Conservation (phyloP, 2,113 vertebrate species). For the Alectura lathami region DNA sequence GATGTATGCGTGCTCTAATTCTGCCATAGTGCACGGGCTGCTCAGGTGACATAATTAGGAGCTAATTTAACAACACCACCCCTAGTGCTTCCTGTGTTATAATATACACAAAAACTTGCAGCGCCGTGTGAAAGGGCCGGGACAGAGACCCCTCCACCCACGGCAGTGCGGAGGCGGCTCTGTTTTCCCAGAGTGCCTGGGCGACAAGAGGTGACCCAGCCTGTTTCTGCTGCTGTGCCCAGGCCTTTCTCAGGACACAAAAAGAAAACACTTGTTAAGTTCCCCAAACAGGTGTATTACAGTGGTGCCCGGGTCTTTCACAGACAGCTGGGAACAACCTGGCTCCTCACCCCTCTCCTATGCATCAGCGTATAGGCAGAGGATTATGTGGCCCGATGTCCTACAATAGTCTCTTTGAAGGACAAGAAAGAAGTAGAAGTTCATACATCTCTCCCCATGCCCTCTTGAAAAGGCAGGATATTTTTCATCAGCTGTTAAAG, state of each 20-base stretch:
- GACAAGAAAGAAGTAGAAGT: neutral
- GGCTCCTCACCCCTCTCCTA: neutral
- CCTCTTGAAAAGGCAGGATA: neutral
- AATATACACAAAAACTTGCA: neutral
- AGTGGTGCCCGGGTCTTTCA: neutral
- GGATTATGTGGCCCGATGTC: neutral
- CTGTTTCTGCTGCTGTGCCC: neutral
- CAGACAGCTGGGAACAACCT: neutral
- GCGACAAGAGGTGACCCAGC: neutral
- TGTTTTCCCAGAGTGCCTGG: neutral
- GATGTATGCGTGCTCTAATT: accelerated
- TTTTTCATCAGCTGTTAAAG: neutral
- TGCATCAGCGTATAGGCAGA: neutral
- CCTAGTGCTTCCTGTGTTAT: accelerated
- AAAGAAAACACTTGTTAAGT: conserved; percentile 20
- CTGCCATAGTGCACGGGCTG: accelerated
- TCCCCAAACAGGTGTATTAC: conserved; percentile 26
- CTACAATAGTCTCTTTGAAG: conserved; percentile 47
- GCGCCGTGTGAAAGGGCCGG: accelerated
- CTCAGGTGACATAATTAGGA: neutral
- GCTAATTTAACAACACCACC: neutral
- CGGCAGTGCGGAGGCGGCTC: neutral
- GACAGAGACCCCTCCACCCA: neutral
- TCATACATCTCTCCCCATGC: neutral
- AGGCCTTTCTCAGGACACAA: neutral